Evolutionary conservation across 2,888 invertebrate genomes (phyloP).

Genomic region (Melanotus villosus): DNA sequence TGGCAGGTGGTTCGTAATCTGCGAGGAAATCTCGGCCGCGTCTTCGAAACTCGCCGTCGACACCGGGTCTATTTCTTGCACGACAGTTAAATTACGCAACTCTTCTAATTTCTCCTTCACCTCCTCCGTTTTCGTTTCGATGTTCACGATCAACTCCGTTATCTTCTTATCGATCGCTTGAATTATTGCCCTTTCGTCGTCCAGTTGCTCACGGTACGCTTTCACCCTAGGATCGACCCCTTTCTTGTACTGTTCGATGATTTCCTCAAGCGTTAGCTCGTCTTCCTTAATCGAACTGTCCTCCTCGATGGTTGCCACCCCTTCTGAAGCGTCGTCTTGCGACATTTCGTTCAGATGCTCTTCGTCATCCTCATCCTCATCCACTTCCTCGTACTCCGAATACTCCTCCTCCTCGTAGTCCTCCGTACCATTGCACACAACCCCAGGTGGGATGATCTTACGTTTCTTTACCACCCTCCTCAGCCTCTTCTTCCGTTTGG

Average conservation of each 20-base stretch:
- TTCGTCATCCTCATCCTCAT: conserved; percentile 48
- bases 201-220: conserved; percentile 41
- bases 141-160: conserved; percentile 62
- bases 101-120: conserved; percentile 65
- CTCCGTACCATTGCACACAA: conserved; percentile 40
- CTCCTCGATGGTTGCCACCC: conserved; percentile 20
- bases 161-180: conserved; percentile 64
- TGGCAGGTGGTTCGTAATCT: conserved; percentile 62
- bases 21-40: conserved; percentile 61
- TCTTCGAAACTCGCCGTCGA: conserved; percentile 63
- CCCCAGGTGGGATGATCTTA: conserved; percentile 50
- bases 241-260: conserved; percentile 36
- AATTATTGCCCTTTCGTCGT: conserved; percentile 59
- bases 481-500: conserved; percentile 40
- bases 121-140: conserved; percentile 64
- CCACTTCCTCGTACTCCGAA: conserved; percentile 43
- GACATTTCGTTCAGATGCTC: conserved; percentile 20
- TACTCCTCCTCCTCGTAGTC: conserved; percentile 47
- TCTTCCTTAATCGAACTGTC: conserved; percentile 27
- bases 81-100: conserved; percentile 61
- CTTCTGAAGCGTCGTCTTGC: background rate
- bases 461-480: conserved; percentile 40
- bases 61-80: conserved; percentile 61
- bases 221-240: conserved; percentile 30
- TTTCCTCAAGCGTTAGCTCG: conserved; percentile 45